Evolutionary conservation across 2,888 invertebrate species (phyloP).

Genomic region (Stegophylla sp.): DNA sequence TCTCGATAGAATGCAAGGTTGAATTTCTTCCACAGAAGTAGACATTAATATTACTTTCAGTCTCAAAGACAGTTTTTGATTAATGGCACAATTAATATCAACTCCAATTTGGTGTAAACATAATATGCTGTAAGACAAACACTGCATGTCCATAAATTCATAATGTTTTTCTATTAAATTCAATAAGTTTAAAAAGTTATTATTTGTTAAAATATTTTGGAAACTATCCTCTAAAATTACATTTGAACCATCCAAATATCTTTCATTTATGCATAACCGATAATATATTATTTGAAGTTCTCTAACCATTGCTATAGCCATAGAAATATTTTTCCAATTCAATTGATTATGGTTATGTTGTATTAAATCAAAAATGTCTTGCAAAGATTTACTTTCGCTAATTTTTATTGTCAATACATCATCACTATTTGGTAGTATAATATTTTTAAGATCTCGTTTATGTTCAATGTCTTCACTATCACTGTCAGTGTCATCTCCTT

Average conservation of each 20-base stretch:
- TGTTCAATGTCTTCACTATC: conserved; percentile 41
- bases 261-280: conserved; percentile 14
- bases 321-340: conserved; percentile 50
- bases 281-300: conserved; percentile 51
- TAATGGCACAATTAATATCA: conserved; percentile 3
- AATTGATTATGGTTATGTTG: conserved; percentile 14
- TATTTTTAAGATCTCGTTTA: conserved; percentile 37
- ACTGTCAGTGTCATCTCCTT: conserved; percentile 38
- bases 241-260: conserved; percentile 4
- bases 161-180: conserved; percentile 29
- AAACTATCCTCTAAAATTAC: not conserved
- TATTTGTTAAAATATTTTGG: conserved; percentile 47
- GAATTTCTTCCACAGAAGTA: conserved; percentile 24
- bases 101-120: conserved; percentile 51
- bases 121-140: conserved; percentile 43
- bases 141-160: conserved; percentile 35
- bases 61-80: conserved; percentile 11
- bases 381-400: conserved; percentile 39
- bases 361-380: conserved; percentile 40
- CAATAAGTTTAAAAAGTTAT: conserved; percentile 45
- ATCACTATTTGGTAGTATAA: conserved; percentile 33
- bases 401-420: conserved; percentile 29
- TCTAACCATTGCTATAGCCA: conserved; percentile 53
- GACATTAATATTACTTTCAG: conserved; percentile 19
- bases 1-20: conserved; percentile 41